phyloP scores from a whole-genome alignment of 2,888 invertebrate genomes.

The Phengaris arion region DNA sequence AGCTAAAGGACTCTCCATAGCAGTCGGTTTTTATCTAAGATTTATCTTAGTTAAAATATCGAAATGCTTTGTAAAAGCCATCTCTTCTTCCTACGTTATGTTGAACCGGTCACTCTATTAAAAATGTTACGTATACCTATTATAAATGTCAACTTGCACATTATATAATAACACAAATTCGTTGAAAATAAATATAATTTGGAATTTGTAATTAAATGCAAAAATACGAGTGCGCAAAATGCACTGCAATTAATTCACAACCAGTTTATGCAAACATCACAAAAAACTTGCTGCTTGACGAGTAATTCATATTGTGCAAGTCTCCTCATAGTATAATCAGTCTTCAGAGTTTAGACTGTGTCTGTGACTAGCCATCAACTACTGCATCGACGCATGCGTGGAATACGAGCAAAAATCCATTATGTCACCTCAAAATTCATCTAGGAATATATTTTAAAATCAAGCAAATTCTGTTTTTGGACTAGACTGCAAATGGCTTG shows the following conservation, averaged over 20 bases:
- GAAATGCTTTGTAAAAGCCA: too few relatives aligned
- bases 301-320: not conserved
- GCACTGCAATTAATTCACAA: conserved; percentile 11
- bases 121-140: not conserved
- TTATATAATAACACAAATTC: not conserved
- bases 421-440: not conserved
- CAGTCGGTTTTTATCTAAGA: too few relatives aligned
- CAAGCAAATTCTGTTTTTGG: not conserved
- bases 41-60: too few relatives aligned
- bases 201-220: not conserved
- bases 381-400: conserved; percentile 25
- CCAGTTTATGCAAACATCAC: conserved; percentile 23
- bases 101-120: too few relatives aligned
- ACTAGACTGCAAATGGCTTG: not conserved
- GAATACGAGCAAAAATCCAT: conserved; percentile 14
- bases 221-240: not conserved
- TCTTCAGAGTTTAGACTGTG: conserved; percentile 21
- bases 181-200: not conserved
- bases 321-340: not conserved
- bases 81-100: too few relatives aligned
- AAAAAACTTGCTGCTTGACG: conserved; percentile 18
- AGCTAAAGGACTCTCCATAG: too few relatives aligned
- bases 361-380: conserved; percentile 16
- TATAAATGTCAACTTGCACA: not conserved
- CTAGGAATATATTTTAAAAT: not conserved